Evolutionary conservation across 2,113 vertebrate genomes (phyloP), one percentile per base, ranked within the genome.

Genomic region (Eubucco bourcierii): DNA sequence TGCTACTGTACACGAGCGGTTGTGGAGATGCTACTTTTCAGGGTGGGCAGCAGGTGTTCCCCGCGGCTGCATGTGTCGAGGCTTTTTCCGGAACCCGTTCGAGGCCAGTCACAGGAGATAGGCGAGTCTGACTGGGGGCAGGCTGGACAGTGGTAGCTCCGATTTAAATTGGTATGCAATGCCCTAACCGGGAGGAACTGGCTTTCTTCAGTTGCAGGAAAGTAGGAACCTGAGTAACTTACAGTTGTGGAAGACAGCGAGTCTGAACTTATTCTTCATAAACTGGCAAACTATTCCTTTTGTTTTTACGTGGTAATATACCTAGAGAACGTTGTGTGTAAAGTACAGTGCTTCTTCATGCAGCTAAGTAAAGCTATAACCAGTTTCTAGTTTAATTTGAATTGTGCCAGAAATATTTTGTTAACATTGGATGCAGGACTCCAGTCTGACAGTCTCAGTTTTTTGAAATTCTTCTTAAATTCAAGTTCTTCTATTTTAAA

Each of bases 81-180:
- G 6, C 10, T 7, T 4, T 8, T 25, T 41, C 27, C 2, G 37
- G 8, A 2, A 25, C 10, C 37, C 29, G 37, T 31, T 27, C 4
- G 12, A 0, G 7, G 60, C 28, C 20, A 56, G 14, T 3, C n/a
- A 33, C n/a, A 56, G 55, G 31, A 33, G 5, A 11, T 11, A 4
- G 25, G 64, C 14, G n/a, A 15, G 29, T 10, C 20, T 18, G 33
- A 10, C 7, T 4, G 4, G 27, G 24, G 20, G 29, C 71, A 41
- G 50, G 15, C n/a, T 31, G 20, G 53, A 34, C 18, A 41, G 8
- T 3, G 37, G 0, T 3, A 29, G 64, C 50, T 61, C 2, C 4
- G 12, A 1, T 27, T 14, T 10, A 2, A 15, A 3, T 15, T 6
- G 61, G 14, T 3, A 1, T 17, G 39, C 15, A 0, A 0, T 81